Base-by-base conservation (phyloP, 2,888 invertebrate species). In the Seladonia tumulorum region DNA sequence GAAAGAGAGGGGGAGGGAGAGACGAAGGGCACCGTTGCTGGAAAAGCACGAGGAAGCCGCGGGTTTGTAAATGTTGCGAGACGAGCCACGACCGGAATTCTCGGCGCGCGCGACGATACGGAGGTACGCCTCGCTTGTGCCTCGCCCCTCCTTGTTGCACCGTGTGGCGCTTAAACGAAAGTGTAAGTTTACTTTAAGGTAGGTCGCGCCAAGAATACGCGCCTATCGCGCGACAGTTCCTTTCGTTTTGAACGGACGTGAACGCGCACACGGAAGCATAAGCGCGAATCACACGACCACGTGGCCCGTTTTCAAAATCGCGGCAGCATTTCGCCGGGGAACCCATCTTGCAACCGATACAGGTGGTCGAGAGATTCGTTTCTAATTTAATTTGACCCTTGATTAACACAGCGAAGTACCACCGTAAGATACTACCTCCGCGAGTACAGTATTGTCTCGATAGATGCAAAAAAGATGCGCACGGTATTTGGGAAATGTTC, bases 171-270 rank as follows among this genome's bases (percentile, higher is more conserved):
- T 86, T 87, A 45, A 87, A 91, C 88, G 90, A 91, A 91, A 91
- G 91, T 87, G 89, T 81, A 86, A 91, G 88, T 88, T 88, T 85
- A 85, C 90, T 87, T 49, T 90, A 85, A 91, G 87, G 87, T 90
- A 87, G 89, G 87, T 89, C 88, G 87, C 68, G 86, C 82, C 87
- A 82, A 81, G 88, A 89, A 89, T 89, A 89, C 76, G 81, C 82
- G 79, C 86, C 85, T 86, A 82, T 85, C 85, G 84, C 85, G 77
- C 79, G 78, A 78, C 76, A 81, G 81, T 71, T 29, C 71, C 71
- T 78, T 57, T 78, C 78, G 60, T 76, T 39, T 63, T 45, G 0
- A 2, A 73, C 66, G 16, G 57, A n/a, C n/a, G 29, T 16, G 63
- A 53, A 53, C 53, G 53, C 53, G 63, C 63, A 16, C 63, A 63